A percentile compares a stretch with the other conserved stretches of the same genome.
Evolutionary conservation across 2,888 invertebrate species (phyloP).

Genomic region (Acleris laterana): DNA sequence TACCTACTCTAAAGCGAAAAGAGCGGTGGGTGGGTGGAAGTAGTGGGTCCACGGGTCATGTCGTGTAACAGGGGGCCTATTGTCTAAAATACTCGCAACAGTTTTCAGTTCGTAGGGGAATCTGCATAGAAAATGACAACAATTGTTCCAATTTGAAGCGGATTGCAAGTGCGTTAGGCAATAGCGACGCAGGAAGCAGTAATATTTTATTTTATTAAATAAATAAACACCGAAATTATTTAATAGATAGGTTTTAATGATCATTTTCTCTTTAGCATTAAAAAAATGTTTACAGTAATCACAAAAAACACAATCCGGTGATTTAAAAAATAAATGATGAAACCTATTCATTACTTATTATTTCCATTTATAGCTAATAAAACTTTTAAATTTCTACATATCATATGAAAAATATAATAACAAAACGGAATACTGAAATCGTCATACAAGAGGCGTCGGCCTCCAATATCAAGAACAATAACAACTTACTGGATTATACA

Average conservation of each 20-base stretch:
- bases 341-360: slow-evolving; percentile 65
- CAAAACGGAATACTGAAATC: slow-evolving; percentile 64
- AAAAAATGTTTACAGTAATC: slow-evolving; percentile 75
- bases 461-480: slow-evolving; percentile 68
- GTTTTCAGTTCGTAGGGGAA: too few species aligned
- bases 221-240: slow-evolving; percentile 54
- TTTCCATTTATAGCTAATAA: slow-evolving; percentile 64
- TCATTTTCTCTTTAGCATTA: slow-evolving; percentile 78
- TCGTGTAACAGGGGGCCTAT: too few species aligned
- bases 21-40: too few species aligned
- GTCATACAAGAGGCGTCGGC: slow-evolving; percentile 60
- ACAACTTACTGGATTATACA: slow-evolving; percentile 67
- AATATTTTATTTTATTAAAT: slow-evolving; percentile 8
- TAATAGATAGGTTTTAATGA: slow-evolving; percentile 82
- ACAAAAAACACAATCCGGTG: slow-evolving; percentile 65
- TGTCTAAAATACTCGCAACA: too few species aligned
- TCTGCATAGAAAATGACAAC: too few species aligned
- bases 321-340: slow-evolving; percentile 61
- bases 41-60: too few species aligned
- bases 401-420: slow-evolving; percentile 64
- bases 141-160: too few species aligned
- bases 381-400: slow-evolving; percentile 61
- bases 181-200: too few species aligned
- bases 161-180: too few species aligned
- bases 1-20: too few species aligned